phyloP scores from a whole-genome alignment of 2,888 invertebrate species.

The Heliothis peltigera region DNA sequence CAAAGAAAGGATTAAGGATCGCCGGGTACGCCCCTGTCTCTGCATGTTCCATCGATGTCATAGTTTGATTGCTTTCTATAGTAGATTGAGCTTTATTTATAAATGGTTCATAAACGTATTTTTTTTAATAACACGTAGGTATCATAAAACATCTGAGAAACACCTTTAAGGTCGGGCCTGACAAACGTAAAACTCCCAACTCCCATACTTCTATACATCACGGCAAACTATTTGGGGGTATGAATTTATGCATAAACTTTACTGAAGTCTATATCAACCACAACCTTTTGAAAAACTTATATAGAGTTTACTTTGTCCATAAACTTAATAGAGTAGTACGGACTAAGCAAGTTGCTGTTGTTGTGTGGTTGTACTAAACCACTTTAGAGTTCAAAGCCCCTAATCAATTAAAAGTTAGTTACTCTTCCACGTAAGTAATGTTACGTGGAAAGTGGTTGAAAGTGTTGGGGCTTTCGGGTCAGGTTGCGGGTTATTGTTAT shows the following conservation, averaged over 20 bases:
- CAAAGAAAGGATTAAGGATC: conserved; percentile 40
- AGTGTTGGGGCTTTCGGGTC: conserved; percentile 74
- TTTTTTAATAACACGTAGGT: conserved; percentile 53
- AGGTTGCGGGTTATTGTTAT: conserved; percentile 90
- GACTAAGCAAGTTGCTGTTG: conserved; percentile 3
- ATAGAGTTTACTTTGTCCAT: conserved; percentile 19
- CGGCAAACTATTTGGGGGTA: conserved; percentile 22
- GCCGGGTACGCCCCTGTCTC: conserved; percentile 63
- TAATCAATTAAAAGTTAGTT: conserved; percentile 30
- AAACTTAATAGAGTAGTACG: conserved; percentile 12
- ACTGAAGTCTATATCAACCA: conserved; percentile 40
- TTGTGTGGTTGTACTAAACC: conserved; percentile 5
- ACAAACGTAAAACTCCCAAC: conserved; percentile 25
- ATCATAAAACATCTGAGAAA: conserved; percentile 49
- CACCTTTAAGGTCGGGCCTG: conserved; percentile 45
- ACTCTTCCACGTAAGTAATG: conserved; percentile 46
- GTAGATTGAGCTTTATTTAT: conserved; percentile 72
- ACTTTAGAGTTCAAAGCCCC: conserved; percentile 39
- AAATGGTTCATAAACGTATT: conserved; percentile 60
- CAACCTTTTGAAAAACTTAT: conserved; percentile 39
- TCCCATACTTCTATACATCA: conserved; percentile 14
- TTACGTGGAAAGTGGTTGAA: conserved; percentile 53
- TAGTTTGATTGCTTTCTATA: conserved; percentile 75
- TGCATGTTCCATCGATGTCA: conserved; percentile 74
- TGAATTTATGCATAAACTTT: conserved; percentile 29